These are phyloP conservation scores for Pararge aegeria DNA, from an alignment of 1,140 invertebrate genomes.

Conservation along the genomic window DNA sequence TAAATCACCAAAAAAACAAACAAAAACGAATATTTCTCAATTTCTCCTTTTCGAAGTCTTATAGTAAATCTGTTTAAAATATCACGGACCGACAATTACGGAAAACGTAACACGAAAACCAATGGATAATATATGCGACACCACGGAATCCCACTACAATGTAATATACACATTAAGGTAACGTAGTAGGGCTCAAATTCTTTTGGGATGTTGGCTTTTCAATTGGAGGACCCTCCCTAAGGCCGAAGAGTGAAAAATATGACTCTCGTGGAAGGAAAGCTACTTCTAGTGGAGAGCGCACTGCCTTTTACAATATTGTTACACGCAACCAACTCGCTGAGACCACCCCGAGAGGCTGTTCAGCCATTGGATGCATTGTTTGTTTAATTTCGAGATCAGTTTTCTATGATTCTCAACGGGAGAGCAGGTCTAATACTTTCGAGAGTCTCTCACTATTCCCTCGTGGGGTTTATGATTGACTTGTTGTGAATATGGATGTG, in stretches of 20 bases:
- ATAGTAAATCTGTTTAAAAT: constrained; percentile 2
- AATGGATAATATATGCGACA: constrained; percentile 48
- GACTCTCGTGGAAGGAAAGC: constrained; percentile 44
- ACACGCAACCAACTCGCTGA: constrained; percentile 35
- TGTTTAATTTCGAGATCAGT: constrained; percentile 18
- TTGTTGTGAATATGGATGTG: background rate
- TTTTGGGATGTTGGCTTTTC: constrained; percentile 8
- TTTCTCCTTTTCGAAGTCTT: too few species aligned
- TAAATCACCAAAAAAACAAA: too few species aligned
- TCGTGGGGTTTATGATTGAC: constrained; percentile 1
- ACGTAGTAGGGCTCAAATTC: constrained; percentile 24
- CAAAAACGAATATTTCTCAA: too few species aligned
- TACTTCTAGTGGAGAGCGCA: constrained; percentile 42
- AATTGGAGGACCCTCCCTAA: constrained; percentile 32
- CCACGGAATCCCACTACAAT: constrained; percentile 25
- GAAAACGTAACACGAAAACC: constrained; percentile 30
- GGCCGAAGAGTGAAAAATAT: constrained; percentile 26
- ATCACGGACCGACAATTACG: constrained; percentile 35
- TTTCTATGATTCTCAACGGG: too few species aligned
- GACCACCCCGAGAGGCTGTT: constrained; percentile 25
- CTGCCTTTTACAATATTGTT: constrained; percentile 49
- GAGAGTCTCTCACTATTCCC: too few species aligned
- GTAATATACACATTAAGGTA: constrained; percentile 11
- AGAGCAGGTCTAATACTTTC: too few species aligned
- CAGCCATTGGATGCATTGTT: constrained; percentile 25